Conservation (phyloP, 2,888 invertebrate genomes). For the Thera obeliscata region DNA sequence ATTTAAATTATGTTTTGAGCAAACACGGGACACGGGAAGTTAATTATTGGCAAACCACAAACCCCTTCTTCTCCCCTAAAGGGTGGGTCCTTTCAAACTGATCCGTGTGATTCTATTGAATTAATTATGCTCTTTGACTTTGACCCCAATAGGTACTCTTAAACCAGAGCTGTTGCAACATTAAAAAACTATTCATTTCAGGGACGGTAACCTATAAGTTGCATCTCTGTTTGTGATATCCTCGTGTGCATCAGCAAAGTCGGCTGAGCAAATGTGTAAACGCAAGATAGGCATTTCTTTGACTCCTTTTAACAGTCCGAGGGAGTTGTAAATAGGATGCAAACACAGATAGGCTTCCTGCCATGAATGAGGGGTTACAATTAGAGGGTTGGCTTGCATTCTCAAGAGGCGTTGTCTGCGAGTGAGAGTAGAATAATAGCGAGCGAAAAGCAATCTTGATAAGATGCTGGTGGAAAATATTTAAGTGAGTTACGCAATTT, state of each 20-base stretch:
- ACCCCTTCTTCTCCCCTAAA: too few species aligned
- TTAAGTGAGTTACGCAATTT: slow-evolving; percentile 5
- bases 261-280: slow-evolving; percentile 77
- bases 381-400: slow-evolving; percentile 43
- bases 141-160: too few species aligned
- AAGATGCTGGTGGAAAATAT: slow-evolving; percentile 1
- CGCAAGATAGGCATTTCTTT: slow-evolving; percentile 80
- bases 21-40: too few species aligned
- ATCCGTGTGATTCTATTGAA: too few species aligned
- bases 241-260: slow-evolving; percentile 42
- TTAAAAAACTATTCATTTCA: too few species aligned
- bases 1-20: too few species aligned
- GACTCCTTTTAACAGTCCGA: slow-evolving; percentile 77
- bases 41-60: too few species aligned
- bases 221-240: slow-evolving; percentile 5
- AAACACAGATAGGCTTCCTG: slow-evolving; percentile 77
- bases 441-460: slow-evolving; percentile 17
- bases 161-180: too few species aligned
- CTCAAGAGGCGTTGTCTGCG: slow-evolving; percentile 16
- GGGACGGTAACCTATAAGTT: background rate
- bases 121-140: too few species aligned
- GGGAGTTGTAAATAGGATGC: slow-evolving; percentile 80
- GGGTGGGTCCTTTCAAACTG: too few species aligned
- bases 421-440: slow-evolving; percentile 9
- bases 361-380: slow-evolving; percentile 70